phyloP scores from a whole-genome alignment of 2,113 vertebrate species.

The Lophura nycthemera region DNA sequence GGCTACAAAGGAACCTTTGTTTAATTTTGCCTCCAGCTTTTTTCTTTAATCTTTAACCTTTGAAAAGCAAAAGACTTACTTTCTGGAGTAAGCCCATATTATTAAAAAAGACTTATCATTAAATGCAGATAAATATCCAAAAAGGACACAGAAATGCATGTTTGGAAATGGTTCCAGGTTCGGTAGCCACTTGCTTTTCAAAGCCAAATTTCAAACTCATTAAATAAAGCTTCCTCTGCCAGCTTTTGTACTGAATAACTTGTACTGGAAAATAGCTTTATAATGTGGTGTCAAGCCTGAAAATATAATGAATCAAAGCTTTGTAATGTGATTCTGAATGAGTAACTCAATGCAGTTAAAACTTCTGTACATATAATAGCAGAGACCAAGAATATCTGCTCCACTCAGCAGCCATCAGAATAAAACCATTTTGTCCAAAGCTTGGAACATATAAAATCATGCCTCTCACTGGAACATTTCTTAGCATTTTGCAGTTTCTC shows the following conservation, averaged over 20 bases:
- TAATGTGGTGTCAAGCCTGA: not conserved
- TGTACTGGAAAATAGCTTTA: constrained; percentile 17
- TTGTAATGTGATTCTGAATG: constrained; percentile 35
- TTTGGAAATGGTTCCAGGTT: constrained; percentile 5
- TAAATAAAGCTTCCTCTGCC: constrained; percentile 33
- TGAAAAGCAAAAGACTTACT: constrained; percentile 34
- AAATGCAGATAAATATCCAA: not conserved
- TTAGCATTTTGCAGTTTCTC: not conserved
- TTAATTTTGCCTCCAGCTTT: constrained; percentile 33
- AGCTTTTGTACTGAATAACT: constrained; percentile 3
- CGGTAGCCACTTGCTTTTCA: constrained; percentile 36
- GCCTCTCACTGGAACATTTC: not conserved
- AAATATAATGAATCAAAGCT: constrained; percentile 47
- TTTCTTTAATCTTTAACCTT: constrained; percentile 66
- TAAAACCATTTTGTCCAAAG: constrained; percentile 1
- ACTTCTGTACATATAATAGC: not conserved
- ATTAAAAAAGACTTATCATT: constrained; percentile 9
- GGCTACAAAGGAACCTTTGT: constrained; percentile 64
- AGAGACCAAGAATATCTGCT: not conserved
- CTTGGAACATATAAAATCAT: not conserved
- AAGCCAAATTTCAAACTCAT: constrained; percentile 23
- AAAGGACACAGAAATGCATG: constrained; percentile 18
- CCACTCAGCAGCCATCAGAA: not conserved
- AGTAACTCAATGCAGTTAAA: not conserved
- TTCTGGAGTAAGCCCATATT: constrained; percentile 38